Evolutionary conservation across 1,140 invertebrate genomes (phyloP).

Genomic region (Chironomus tepperi): DNA sequence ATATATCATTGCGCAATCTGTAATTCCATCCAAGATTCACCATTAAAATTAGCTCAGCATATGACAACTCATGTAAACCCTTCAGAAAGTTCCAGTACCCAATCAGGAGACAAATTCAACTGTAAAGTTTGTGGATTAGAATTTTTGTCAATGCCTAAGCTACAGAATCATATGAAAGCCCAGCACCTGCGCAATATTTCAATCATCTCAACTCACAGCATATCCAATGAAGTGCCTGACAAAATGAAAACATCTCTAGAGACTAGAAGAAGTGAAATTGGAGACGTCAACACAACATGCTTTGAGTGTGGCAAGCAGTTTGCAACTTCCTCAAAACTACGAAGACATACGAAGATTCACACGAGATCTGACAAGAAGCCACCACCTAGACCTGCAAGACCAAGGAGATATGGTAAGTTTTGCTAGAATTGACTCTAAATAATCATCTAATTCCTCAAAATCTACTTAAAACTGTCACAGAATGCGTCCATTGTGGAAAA

Average conservation of each 20-base stretch:
- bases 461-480: no score
- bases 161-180: not conserved
- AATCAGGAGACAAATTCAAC: not conserved
- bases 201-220: not conserved
- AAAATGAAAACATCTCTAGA: not conserved
- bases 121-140: no score
- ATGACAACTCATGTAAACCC: no score
- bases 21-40: no score
- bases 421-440: not conserved
- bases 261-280: not conserved
- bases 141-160: not conserved
- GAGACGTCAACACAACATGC: not conserved
- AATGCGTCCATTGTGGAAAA: not conserved
- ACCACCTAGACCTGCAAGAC: not conserved
- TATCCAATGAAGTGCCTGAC: not conserved
- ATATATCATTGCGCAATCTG: no score
- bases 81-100: not conserved
- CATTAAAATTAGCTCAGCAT: no score
- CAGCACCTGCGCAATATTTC: not conserved
- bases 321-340: not conserved
- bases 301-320: not conserved
- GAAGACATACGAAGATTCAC: not conserved
- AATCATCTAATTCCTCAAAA: not conserved
- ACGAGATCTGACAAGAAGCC: not conserved
- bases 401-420: not conserved